These are phyloP conservation scores for Alethe diademata DNA, from an alignment of 2,113 vertebrate genomes.

Conservation along the genomic window DNA sequence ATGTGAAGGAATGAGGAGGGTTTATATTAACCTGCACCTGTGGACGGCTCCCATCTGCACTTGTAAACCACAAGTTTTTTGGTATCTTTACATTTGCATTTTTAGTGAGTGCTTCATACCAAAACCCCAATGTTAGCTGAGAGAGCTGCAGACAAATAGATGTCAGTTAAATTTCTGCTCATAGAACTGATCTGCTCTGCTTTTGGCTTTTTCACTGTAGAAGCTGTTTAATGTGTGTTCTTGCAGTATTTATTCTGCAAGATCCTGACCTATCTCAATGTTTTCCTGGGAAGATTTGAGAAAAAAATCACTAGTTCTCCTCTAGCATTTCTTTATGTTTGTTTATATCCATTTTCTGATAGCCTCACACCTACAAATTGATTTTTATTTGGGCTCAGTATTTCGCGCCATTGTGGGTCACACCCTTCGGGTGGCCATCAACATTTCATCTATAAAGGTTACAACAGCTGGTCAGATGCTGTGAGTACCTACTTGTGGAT, in stretches of 20 bases:
- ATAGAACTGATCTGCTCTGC: background rate
- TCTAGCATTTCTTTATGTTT: background rate
- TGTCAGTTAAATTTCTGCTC: background rate
- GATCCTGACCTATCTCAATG: background rate
- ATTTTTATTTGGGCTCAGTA: background rate
- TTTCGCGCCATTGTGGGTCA: background rate
- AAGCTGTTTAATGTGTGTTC: background rate
- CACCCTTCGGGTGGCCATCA: background rate
- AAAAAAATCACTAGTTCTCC: background rate
- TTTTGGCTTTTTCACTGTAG: background rate
- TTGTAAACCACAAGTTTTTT: slow-evolving; percentile 19
- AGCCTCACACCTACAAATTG: background rate
- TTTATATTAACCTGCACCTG: slow-evolving; percentile 15
- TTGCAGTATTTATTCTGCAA: background rate
- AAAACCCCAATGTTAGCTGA: background rate
- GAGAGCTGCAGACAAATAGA: background rate
- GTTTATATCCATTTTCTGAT: background rate
- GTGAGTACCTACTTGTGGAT: background rate
- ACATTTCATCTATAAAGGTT: background rate
- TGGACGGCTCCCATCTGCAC: slow-evolving; percentile 13
- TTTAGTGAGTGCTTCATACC: background rate
- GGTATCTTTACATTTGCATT: background rate
- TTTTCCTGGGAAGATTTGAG: background rate
- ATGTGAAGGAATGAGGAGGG: background rate
- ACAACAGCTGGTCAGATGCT: background rate